Conservation (phyloP, 2,888 invertebrate species). For the Ophonus ardosiacus region DNA sequence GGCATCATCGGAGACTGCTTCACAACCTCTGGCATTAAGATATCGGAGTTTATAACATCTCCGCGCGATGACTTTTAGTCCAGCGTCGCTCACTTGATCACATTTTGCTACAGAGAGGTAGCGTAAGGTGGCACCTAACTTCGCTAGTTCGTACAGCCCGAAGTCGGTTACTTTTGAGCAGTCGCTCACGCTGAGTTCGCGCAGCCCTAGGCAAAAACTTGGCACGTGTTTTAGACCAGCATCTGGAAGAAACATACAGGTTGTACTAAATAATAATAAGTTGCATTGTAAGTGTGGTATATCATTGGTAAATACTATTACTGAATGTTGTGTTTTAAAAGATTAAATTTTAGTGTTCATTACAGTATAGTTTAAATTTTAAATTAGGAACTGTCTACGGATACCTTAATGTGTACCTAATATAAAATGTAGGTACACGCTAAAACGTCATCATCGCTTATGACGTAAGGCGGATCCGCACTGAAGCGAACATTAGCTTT, state of each 20-base stretch:
- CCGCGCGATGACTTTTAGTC: conserved; percentile 90
- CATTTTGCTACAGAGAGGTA: conserved; percentile 97
- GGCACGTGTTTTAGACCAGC: conserved; percentile 94
- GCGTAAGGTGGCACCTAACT: conserved; percentile 91
- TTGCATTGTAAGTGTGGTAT: too few relatives aligned
- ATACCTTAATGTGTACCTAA: neutral
- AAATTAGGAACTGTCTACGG: neutral
- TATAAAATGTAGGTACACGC: too few relatives aligned
- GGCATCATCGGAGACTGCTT: conserved; percentile 95
- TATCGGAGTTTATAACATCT: conserved; percentile 93
- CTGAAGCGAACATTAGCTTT: too few relatives aligned
- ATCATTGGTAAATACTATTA: too few relatives aligned
- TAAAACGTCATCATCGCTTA: too few relatives aligned
- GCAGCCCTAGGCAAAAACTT: conserved; percentile 89
- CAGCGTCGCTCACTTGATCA: conserved; percentile 94
- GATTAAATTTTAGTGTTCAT: conserved; percentile 35
- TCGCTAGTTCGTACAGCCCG: conserved; percentile 92
- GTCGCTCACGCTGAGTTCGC: conserved; percentile 94
- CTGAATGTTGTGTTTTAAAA: neutral
- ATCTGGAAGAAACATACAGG: conserved; percentile 78
- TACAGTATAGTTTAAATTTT: neutral
- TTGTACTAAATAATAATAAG: too few relatives aligned
- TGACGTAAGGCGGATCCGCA: too few relatives aligned
- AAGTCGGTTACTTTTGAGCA: conserved; percentile 94
- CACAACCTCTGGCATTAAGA: conserved; percentile 94